These are phyloP conservation scores for Oreochromis mossambicus DNA, from an alignment of 2,797 vertebrate species.

Conservation along the genomic window DNA sequence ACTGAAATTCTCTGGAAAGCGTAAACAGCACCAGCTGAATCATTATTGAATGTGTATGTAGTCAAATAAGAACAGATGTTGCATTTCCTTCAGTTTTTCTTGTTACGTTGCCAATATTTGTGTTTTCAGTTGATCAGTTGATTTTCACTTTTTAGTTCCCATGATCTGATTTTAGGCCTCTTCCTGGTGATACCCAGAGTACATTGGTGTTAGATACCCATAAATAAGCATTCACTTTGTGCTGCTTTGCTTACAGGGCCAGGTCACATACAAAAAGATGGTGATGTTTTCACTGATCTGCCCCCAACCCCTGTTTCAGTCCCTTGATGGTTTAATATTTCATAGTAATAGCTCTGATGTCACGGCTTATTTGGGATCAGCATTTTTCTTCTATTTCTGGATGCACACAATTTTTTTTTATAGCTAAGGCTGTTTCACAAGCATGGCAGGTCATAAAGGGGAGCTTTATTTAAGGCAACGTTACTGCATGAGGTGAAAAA, in stretches of 20 bases:
- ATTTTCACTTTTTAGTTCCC: not conserved
- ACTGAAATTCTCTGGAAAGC: not conserved
- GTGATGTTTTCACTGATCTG: not conserved
- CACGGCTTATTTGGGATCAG: not conserved
- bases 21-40: not conserved
- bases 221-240: not conserved
- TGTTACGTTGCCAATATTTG: not conserved
- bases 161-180: not conserved
- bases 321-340: not conserved
- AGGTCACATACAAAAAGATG: not conserved
- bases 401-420: not conserved
- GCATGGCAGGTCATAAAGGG: not conserved
- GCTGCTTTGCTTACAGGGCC: not conserved
- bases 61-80: constrained; percentile 14
- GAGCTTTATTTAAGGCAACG: not conserved
- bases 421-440: not conserved
- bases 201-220: not conserved
- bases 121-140: not conserved
- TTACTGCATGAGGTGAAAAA: not conserved
- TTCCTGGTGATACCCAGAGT: not conserved
- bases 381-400: not conserved
- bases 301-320: not conserved
- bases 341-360: not conserved
- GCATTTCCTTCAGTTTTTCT: not conserved
- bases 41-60: not conserved